These are phyloP conservation scores for Megaceryle torquata DNA, from an alignment of 2,113 vertebrate species.

Conservation along the genomic window DNA sequence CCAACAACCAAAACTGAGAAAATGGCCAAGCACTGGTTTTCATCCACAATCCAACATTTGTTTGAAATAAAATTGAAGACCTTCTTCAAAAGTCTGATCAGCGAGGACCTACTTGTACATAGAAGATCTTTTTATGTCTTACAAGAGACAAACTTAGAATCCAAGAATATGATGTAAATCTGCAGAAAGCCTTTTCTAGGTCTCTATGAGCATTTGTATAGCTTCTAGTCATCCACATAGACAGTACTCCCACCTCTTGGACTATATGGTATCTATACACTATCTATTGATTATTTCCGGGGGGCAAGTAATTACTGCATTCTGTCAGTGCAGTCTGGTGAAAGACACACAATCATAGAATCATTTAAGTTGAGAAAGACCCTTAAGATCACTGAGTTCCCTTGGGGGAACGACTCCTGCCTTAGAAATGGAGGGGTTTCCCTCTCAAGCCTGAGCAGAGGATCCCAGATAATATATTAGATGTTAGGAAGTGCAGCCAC, in stretches of 20 bases:
- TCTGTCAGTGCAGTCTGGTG: background rate
- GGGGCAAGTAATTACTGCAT: background rate
- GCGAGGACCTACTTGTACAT: background rate
- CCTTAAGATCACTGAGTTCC: background rate
- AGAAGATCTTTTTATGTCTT: background rate
- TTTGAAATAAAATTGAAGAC: background rate
- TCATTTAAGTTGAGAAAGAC: background rate
- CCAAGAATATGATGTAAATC: background rate
- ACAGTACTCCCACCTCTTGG: background rate
- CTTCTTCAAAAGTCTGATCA: background rate
- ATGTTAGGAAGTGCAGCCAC: background rate
- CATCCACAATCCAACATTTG: background rate
- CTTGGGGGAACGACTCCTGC: rapidly evolving
- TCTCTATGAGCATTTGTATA: background rate
- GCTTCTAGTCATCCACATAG: background rate
- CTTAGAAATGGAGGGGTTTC: background rate
- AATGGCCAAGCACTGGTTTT: background rate
- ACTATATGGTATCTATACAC: background rate
- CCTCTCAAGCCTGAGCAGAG: background rate
- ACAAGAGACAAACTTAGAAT: background rate
- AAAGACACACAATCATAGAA: background rate
- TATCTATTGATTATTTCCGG: background rate
- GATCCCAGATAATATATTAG: background rate
- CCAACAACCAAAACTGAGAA: background rate
- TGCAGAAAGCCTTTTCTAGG: background rate